Evolutionary conservation across 2,797 vertebrate species (phyloP).

Genomic region (Percopsis omiscomaycus): DNA sequence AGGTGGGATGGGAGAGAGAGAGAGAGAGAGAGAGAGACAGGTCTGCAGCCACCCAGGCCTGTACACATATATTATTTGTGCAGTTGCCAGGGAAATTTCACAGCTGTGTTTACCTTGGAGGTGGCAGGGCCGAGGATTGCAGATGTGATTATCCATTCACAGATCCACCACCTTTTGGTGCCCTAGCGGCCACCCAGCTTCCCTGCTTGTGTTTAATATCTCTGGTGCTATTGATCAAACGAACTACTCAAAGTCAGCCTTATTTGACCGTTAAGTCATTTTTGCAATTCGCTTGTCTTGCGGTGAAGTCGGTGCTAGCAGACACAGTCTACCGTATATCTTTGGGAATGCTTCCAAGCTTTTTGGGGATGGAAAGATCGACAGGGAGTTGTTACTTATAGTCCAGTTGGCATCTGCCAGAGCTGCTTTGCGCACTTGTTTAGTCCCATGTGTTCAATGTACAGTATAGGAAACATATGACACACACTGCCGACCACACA

Average conservation of each 20-base stretch:
- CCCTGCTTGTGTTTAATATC: conserved; percentile 63
- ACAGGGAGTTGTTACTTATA: conserved; percentile 45
- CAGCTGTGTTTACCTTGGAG: conserved; percentile 88
- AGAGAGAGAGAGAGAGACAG: conserved; percentile 57
- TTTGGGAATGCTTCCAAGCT: conserved; percentile 60
- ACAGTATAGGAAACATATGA: conserved; percentile 31
- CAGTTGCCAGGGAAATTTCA: conserved; percentile 74
- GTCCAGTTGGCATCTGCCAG: conserved; percentile 42
- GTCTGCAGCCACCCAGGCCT: conserved; percentile 55
- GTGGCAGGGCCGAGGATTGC: conserved; percentile 72
- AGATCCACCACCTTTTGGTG: conserved; percentile 53
- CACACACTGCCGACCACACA: conserved; percentile 31
- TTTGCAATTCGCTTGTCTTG: conserved; percentile 58
- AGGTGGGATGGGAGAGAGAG: conserved; percentile 26
- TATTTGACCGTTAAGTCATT: conserved; percentile 56
- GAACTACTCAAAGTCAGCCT: conserved; percentile 43
- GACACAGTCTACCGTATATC: conserved; percentile 31
- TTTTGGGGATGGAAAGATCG: conserved; percentile 53
- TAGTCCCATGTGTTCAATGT: conserved; percentile 35
- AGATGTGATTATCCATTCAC: conserved; percentile 78
- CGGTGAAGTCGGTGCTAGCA: conserved; percentile 55
- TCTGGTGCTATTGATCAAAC: conserved; percentile 73
- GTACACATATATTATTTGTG: conserved; percentile 74
- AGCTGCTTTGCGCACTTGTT: conserved; percentile 43
- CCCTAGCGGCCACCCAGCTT: conserved; percentile 10